phyloP scores from a whole-genome alignment of 1,140 invertebrate genomes.

The Euwallacea similis region DNA sequence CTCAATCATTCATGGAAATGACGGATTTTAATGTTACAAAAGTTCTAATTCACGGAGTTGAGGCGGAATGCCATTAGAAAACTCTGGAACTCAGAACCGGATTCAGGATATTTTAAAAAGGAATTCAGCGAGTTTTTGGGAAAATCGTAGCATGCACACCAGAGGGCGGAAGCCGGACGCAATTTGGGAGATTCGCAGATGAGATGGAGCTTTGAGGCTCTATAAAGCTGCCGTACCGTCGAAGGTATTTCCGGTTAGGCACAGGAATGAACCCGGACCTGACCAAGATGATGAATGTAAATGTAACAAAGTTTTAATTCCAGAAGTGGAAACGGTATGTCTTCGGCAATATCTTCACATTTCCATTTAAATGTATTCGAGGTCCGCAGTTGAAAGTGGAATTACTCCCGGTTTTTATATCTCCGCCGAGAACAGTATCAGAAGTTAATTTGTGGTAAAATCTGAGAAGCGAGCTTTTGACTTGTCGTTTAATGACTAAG shows the following conservation, averaged over 20 bases:
- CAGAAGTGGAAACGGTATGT: conserved; percentile 41
- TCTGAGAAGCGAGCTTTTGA: conserved; percentile 38
- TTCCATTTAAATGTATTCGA: conserved; percentile 54
- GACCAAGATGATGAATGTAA: conserved; percentile 51
- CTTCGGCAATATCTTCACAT: conserved; percentile 51
- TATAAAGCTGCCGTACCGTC: no score
- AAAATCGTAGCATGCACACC: no score
- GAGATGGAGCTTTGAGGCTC: no score
- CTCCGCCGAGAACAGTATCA: conserved; percentile 52
- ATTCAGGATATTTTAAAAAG: no score
- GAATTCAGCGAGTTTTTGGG: no score
- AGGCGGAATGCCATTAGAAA: conserved; percentile 28
- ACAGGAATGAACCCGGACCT: conserved; percentile 11
- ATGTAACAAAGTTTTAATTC: conserved; percentile 53
- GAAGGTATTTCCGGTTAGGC: not conserved
- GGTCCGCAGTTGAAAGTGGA: conserved; percentile 41
- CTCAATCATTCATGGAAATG: conserved; percentile 54
- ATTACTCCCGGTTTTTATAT: conserved; percentile 53
- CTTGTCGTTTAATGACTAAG: conserved; percentile 41
- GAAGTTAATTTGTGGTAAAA: conserved; percentile 54
- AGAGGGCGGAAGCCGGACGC: no score
- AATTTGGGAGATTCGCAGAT: no score
- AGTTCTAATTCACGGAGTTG: conserved; percentile 50
- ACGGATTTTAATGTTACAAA: conserved; percentile 53
- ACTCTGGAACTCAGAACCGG: conserved; percentile 18